Percentiles rank a stretch among this genome's conserved stretches.
These are phyloP conservation scores for Platygyra sinensis DNA, from an alignment of 64 coral and sea anemone genomes.

Conservation along the genomic window DNA sequence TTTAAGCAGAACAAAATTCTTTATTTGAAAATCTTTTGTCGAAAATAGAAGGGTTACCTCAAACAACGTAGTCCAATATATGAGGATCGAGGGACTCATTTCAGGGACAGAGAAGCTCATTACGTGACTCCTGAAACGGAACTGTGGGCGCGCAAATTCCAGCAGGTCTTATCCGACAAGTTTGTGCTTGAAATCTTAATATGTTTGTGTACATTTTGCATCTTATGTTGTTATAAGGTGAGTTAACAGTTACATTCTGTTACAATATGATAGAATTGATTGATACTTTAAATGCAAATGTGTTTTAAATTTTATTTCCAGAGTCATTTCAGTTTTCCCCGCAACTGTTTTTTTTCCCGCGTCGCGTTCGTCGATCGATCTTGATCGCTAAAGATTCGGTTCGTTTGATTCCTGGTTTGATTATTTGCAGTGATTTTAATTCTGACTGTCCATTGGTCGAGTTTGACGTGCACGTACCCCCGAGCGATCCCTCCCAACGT, in stretches of 20 bases:
- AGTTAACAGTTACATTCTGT: neutral
- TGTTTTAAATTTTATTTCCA: neutral
- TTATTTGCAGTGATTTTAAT: neutral
- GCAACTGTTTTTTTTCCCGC: too few relatives aligned
- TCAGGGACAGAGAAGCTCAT: neutral
- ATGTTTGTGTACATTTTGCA: neutral
- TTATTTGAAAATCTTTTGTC: neutral
- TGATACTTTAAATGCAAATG: neutral
- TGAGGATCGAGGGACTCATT: too few relatives aligned
- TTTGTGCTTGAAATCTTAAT: neutral
- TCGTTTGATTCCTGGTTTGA: too few relatives aligned
- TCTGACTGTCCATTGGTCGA: neutral
- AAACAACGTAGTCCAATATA: neutral
- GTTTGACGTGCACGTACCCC: neutral
- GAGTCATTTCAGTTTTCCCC: neutral
- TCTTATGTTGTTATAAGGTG: neutral
- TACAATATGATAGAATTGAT: neutral
- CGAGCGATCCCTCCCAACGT: neutral
- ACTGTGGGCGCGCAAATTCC: slow-evolving; percentile 1
- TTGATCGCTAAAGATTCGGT: too few relatives aligned
- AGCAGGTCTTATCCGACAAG: neutral
- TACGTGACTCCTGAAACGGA: neutral
- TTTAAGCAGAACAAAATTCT: neutral
- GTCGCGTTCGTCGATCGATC: too few relatives aligned
- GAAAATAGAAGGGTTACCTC: neutral